These are phyloP conservation scores for Rotaria sp. DNA, from an alignment of 2,888 invertebrate species.

Conservation along the genomic window DNA sequence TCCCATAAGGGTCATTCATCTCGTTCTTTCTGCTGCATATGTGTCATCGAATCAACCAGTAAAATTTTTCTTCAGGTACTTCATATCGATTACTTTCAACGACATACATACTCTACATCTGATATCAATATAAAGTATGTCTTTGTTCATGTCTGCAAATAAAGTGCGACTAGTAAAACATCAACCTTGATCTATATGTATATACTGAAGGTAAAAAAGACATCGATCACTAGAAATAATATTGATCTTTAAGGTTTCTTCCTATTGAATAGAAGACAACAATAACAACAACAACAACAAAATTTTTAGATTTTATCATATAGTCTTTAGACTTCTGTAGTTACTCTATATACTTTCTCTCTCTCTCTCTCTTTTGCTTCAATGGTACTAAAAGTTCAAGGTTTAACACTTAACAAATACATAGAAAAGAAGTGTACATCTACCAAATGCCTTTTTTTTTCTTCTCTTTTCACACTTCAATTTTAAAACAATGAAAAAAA, in stretches of 20 bases:
- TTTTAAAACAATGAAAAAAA: neutral
- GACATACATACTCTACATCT: neutral
- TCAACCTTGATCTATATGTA: neutral
- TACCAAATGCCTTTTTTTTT: neutral
- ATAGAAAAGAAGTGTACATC: neutral
- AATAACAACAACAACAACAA: neutral
- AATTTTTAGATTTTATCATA: neutral
- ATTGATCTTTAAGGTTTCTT: neutral
- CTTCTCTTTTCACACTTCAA: neutral
- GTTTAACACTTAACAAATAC: neutral
- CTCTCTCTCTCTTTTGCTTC: neutral
- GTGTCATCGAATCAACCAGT: neutral
- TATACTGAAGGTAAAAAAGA: neutral
- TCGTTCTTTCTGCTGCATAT: neutral
- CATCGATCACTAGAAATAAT: neutral
- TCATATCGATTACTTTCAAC: neutral
- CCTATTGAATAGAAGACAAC: neutral
- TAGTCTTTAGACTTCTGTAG: neutral
- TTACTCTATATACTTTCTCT: neutral
- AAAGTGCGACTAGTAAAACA: neutral
- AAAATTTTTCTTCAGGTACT: neutral
- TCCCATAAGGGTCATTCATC: slow-evolving; percentile 20
- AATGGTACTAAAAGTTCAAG: neutral
- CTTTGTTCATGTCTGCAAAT: neutral
- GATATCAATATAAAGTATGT: neutral